These are phyloP conservation scores for Sesia bembeciformis DNA, from an alignment of 2,888 invertebrate genomes.

Conservation along the genomic window DNA sequence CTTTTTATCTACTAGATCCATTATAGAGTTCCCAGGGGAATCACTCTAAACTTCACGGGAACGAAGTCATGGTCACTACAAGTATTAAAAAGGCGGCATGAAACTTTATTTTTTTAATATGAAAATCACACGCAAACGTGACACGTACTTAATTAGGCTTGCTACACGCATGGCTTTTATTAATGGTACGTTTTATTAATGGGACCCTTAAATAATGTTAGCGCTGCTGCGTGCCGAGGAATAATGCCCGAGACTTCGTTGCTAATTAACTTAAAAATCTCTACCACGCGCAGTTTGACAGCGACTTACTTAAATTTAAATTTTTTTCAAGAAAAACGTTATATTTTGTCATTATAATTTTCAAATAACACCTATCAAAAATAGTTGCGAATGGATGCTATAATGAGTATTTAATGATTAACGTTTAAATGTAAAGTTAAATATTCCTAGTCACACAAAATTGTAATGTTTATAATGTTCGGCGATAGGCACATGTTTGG, in stretches of 20 bases:
- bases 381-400: no score
- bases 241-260: slow-evolving; percentile 18
- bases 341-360: no score
- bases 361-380: no score
- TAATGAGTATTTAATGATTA: no score
- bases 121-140: background rate
- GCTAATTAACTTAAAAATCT: slow-evolving; percentile 15
- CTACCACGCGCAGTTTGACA: slow-evolving; percentile 1
- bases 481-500: no score
- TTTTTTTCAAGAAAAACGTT: background rate
- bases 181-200: background rate
- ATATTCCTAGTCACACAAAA: no score
- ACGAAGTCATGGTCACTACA: no score
- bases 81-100: background rate
- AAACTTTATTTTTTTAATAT: background rate
- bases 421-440: no score
- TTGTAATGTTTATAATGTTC: no score
- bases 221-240: slow-evolving; percentile 15
- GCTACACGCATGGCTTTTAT: background rate
- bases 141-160: background rate
- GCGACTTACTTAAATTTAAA: background rate
- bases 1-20: no score
- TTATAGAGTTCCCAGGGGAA: no score
- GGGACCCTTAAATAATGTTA: background rate
- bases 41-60: no score